Percentiles rank a stretch among this genome's conserved stretches.
Conservation (phyloP, 2,888 invertebrate genomes). For the Cephus nigrinus region DNA sequence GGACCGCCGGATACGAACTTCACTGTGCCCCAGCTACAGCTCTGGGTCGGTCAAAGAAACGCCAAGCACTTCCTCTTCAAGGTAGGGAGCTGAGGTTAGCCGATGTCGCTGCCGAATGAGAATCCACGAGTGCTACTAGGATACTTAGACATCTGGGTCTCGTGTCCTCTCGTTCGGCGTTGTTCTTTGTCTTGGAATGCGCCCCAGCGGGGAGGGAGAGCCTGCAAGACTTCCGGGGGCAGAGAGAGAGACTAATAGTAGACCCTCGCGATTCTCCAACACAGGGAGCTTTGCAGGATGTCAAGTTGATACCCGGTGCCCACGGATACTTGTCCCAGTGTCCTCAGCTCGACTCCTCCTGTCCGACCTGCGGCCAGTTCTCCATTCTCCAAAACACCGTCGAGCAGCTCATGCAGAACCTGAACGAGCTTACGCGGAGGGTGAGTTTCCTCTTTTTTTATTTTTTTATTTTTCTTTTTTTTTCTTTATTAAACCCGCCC, state of each 20-base stretch:
- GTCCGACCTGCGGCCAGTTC: slow-evolving; percentile 92
- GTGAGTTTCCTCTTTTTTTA: slow-evolving; percentile 68
- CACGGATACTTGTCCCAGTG: slow-evolving; percentile 90
- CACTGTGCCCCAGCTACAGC: slow-evolving; percentile 77
- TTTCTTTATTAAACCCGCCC: background rate
- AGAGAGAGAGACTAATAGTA: background rate
- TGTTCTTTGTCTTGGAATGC: too few relatives aligned
- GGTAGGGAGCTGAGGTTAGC: slow-evolving; percentile 69
- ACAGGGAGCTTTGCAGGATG: slow-evolving; percentile 90
- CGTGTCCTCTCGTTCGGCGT: too few relatives aligned
- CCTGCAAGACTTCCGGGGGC: background rate
- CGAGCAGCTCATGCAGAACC: slow-evolving; percentile 81
- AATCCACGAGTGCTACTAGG: too few relatives aligned
- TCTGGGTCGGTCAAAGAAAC: slow-evolving; percentile 91
- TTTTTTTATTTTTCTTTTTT: slow-evolving; percentile 32
- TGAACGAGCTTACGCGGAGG: slow-evolving; percentile 86
- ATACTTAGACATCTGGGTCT: too few relatives aligned
- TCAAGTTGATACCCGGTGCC: slow-evolving; percentile 85
- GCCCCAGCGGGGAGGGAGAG: too few relatives aligned
- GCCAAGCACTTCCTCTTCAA: slow-evolving; percentile 87
- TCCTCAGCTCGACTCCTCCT: slow-evolving; percentile 85
- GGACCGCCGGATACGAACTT: slow-evolving; percentile 81
- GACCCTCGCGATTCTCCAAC: slow-evolving; percentile 33
- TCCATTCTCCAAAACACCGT: slow-evolving; percentile 85
- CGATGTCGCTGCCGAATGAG: too few relatives aligned